A percentile compares a stretch with the other conserved stretches of the same genome.
These are phyloP conservation scores for Trichogramma evanescens DNA, from an alignment of 2,888 invertebrate genomes.

Conservation along the genomic window DNA sequence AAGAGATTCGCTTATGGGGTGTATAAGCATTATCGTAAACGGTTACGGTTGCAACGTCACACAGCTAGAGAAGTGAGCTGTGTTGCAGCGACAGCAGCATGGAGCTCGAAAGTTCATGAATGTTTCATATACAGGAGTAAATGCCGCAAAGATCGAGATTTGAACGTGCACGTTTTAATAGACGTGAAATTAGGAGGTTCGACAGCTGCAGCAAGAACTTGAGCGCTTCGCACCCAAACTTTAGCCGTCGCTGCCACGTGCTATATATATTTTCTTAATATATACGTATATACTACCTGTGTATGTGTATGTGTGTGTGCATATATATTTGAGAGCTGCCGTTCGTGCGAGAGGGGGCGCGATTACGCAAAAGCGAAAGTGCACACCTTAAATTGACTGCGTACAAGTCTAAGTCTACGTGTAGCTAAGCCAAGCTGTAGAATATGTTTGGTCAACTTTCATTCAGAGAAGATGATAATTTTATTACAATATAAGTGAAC, in stretches of 20 bases:
- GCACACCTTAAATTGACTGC: neutral
- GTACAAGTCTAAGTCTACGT: no score
- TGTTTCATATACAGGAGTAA: neutral
- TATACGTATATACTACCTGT: no score
- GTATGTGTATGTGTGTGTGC: no score
- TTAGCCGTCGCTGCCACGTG: slow-evolving; percentile 1
- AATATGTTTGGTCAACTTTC: no score
- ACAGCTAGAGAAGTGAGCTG: no score
- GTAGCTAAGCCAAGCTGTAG: no score
- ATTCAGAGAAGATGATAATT: no score
- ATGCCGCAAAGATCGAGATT: slow-evolving; percentile 13
- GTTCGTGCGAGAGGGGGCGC: slow-evolving; percentile 4
- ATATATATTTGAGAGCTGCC: no score
- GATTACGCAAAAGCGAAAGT: slow-evolving; percentile 16
- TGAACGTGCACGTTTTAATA: slow-evolving; percentile 17
- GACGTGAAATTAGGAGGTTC: slow-evolving; percentile 19
- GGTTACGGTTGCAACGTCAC: neutral
- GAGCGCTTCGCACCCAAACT: slow-evolving; percentile 18
- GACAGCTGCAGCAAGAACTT: slow-evolving; percentile 14
- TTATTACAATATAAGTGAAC: no score
- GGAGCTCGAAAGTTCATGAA: slow-evolving; percentile 1
- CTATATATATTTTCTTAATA: no score
- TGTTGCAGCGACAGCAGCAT: no score
- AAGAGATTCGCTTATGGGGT: neutral
- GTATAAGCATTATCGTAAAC: neutral